Percentiles rank a stretch among this genome's conserved stretches.
phyloP scores from a whole-genome alignment of 2,797 vertebrate species.

The Pipistrellus pipistrellus region DNA sequence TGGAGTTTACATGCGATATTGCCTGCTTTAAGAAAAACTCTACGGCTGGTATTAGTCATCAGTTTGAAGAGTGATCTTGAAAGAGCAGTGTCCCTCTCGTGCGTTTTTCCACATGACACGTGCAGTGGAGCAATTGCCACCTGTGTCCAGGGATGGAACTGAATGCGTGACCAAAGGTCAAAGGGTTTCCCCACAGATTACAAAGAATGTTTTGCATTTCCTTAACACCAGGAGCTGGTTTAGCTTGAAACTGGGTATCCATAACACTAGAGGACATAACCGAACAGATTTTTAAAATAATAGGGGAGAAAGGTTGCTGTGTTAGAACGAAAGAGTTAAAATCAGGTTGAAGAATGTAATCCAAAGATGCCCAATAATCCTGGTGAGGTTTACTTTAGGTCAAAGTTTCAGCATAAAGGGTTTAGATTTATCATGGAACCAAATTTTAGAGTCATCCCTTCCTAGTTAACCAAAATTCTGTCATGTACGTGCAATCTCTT shows the following conservation, averaged over 20 bases:
- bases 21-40: slow-evolving; percentile 7
- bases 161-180: background rate
- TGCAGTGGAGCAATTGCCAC: background rate
- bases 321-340: slow-evolving; percentile 28
- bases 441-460: slow-evolving; percentile 5
- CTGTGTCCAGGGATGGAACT: too few relatives aligned
- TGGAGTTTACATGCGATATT: background rate
- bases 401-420: slow-evolving; percentile 17
- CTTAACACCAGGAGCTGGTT: slow-evolving; percentile 39
- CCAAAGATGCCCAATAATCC: slow-evolving; percentile 28
- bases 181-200: slow-evolving; percentile 50
- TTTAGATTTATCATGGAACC: slow-evolving; percentile 44
- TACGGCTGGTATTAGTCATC: background rate
- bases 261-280: slow-evolving; percentile 56
- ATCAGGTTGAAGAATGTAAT: background rate
- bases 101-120: background rate
- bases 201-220: slow-evolving; percentile 56
- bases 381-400: slow-evolving; percentile 33
- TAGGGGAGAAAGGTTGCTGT: slow-evolving; percentile 12
- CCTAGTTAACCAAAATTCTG: background rate
- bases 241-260: background rate
- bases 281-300: slow-evolving; percentile 63
- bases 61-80: background rate
- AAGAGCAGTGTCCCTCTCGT: background rate
- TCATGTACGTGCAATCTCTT: background rate